phyloP scores from a whole-genome alignment of 2,113 vertebrate genomes.

The Bos taurus region ARS-UCD2.0 NC_037338.1:68559501-68560000 shows the following conservation, averaged over 20 bases:
- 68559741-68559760: conserved; percentile 53
- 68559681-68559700: conserved; percentile 82
- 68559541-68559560: conserved; percentile 1
- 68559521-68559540: conserved; percentile 24
- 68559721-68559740: conserved; percentile 69
- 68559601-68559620: background rate
- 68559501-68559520: background rate
- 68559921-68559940: conserved; percentile 89
- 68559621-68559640: conserved; percentile 58
- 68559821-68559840: conserved; percentile 75
- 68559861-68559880: conserved; percentile 79
- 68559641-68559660: conserved; percentile 72
- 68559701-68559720: conserved; percentile 72
- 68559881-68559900: conserved; percentile 82
- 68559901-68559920: conserved; percentile 86
- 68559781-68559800: conserved; percentile 63
- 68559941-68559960: conserved; percentile 87
- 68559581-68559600: conserved; percentile 23
- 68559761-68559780: conserved; percentile 65
- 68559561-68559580: conserved; percentile 25
- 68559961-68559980: conserved; percentile 86
- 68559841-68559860: conserved; percentile 79
- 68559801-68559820: conserved; percentile 72
- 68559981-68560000: conserved; percentile 90
- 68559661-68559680: conserved; percentile 88